Percentiles rank a stretch among this genome's conserved stretches.
phyloP scores from a whole-genome alignment of 2,888 invertebrate species.

The Aphidoletes aphidimyza region DNA sequence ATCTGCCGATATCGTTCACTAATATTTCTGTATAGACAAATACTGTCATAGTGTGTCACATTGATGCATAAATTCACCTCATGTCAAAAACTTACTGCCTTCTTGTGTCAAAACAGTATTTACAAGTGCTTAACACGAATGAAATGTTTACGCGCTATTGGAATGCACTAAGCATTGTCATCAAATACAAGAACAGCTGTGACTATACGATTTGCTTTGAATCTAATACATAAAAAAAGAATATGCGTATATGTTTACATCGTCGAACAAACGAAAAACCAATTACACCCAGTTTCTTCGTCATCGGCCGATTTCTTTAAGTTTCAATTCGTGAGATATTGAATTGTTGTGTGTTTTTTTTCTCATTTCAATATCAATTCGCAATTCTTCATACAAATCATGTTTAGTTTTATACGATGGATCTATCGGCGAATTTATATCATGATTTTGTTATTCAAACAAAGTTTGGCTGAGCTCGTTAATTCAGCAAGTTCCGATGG shows the following conservation, averaged over 20 bases:
- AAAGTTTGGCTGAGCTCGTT: not conserved
- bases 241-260: too few species aligned
- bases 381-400: not conserved
- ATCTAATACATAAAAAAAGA: too few species aligned
- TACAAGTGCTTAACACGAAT: not conserved
- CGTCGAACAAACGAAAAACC: too few species aligned
- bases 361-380: too few species aligned
- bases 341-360: too few species aligned
- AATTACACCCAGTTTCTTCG: too few species aligned
- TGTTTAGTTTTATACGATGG: constrained; percentile 44
- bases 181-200: constrained; percentile 21
- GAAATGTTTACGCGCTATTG: constrained; percentile 1
- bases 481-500: not conserved
- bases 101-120: not conserved
- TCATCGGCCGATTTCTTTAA: too few species aligned
- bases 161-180: not conserved
- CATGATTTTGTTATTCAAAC: not conserved
- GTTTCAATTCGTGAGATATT: too few species aligned
- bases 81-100: not conserved
- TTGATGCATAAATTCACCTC: not conserved
- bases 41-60: not conserved
- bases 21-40: too few species aligned
- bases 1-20: too few species aligned
- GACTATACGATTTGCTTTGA: not conserved
- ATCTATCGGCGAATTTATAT: constrained; percentile 8